Evolutionary conservation across 2,797 vertebrate genomes (phyloP).

Genomic region (Psittacula echo): DNA sequence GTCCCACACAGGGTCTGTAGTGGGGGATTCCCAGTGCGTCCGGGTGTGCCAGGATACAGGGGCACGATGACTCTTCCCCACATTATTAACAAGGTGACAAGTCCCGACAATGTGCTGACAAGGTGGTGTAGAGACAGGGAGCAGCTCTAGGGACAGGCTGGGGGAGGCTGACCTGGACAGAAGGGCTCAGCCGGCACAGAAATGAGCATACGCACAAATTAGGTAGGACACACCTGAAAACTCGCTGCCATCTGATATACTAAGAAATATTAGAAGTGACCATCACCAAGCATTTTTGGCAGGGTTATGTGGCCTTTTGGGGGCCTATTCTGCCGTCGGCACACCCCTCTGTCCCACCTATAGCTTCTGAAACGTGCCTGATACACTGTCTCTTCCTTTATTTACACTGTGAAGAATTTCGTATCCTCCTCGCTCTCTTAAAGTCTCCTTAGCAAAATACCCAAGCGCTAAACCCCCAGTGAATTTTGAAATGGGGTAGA

Average conservation of each 20-base stretch:
- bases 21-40: accelerated
- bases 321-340: not conserved
- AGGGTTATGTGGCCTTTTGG: not conserved
- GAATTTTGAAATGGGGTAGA: not conserved
- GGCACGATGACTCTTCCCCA: not conserved
- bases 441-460: constrained; percentile 53
- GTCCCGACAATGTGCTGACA: not conserved
- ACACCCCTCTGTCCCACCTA: not conserved
- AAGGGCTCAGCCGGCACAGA: not conserved
- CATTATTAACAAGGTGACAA: not conserved
- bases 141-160: not conserved
- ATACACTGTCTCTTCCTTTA: not conserved
- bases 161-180: not conserved
- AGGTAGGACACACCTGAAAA: not conserved
- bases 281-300: not conserved
- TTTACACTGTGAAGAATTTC: constrained; percentile 27
- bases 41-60: not conserved
- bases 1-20: not conserved
- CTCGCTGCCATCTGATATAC: not conserved
- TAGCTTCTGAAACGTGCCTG: not conserved
- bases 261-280: not conserved
- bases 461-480: not conserved
- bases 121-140: not conserved
- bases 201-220: not conserved
- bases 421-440: not conserved